Conservation (phyloP, 2,113 vertebrate species). For the Salvator merianae region DNA sequence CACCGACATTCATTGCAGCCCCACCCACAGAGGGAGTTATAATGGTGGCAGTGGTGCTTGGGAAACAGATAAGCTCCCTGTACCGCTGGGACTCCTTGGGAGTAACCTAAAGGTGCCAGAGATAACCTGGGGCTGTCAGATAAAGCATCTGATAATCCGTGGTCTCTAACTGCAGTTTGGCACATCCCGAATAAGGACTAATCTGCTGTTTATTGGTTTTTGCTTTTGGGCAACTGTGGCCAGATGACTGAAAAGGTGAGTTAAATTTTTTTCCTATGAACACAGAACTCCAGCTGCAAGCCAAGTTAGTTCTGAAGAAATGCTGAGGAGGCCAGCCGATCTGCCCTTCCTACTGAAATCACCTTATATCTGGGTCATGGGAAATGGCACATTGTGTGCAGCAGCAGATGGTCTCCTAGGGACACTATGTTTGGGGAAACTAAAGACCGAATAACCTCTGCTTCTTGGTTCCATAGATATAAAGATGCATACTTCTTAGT, state of each 20-base stretch:
- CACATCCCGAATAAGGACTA: too few species aligned
- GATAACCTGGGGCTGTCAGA: too few species aligned
- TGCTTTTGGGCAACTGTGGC: not conserved
- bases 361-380: slow-evolving; percentile 35
- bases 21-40: too few species aligned
- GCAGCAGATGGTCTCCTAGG: slow-evolving; percentile 22
- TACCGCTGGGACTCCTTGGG: too few species aligned
- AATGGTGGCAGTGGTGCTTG: too few species aligned
- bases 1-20: too few species aligned
- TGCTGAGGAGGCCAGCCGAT: not conserved
- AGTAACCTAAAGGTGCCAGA: too few species aligned
- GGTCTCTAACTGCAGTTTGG: too few species aligned
- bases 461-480: not conserved
- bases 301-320: not conserved
- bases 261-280: not conserved
- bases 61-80: too few species aligned
- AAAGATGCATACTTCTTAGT: not conserved
- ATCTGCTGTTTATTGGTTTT: not conserved
- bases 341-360: slow-evolving; percentile 22
- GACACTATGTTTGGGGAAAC: slow-evolving; percentile 35
- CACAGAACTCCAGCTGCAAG: not conserved
- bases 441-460: slow-evolving; percentile 7
- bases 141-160: too few species aligned
- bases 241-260: not conserved
- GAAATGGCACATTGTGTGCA: slow-evolving; percentile 14